A percentile compares a stretch with the other conserved stretches of the same genome.
Conservation (phyloP, 1,140 invertebrate genomes). For the Drosophila athabasca region DNA sequence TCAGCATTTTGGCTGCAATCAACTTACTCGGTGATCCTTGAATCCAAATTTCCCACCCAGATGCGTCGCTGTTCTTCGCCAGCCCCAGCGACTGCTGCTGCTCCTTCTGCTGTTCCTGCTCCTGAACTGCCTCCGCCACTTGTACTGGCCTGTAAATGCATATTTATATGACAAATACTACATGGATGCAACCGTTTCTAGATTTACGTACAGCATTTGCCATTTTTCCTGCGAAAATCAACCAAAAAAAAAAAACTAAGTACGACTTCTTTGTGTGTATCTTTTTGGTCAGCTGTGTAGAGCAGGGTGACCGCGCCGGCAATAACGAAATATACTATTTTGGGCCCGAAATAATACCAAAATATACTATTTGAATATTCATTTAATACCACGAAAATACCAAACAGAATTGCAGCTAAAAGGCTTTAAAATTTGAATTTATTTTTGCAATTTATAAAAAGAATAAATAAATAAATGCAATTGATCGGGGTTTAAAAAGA, state of each 20-base stretch:
- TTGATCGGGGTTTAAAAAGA: too few relatives aligned
- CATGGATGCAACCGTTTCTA: not conserved
- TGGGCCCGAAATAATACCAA: too few relatives aligned
- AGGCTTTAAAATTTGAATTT: too few relatives aligned
- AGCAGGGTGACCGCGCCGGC: too few relatives aligned
- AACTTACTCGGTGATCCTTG: conserved; percentile 95
- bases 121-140: conserved; percentile 4
- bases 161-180: not conserved
- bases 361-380: too few relatives aligned
- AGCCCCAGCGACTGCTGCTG: not conserved
- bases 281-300: too few relatives aligned
- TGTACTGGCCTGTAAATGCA: conserved; percentile 7
- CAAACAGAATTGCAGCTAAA: too few relatives aligned
- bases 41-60: conserved; percentile 96
- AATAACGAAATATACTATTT: too few relatives aligned
- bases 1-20: conserved; percentile 20
- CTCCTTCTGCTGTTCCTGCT: not conserved
- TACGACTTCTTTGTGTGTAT: too few relatives aligned
- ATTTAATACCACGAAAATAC: too few relatives aligned
- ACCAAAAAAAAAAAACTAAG: conserved; percentile 10
- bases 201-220: conserved; percentile 22
- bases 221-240: conserved; percentile 37
- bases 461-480: too few relatives aligned
- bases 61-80: conserved; percentile 84
- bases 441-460: too few relatives aligned